Evolutionary conservation across 2,888 invertebrate genomes (phyloP), one percentile per base, ranked within the genome.

Genomic region (Ophion ventricosus): DNA sequence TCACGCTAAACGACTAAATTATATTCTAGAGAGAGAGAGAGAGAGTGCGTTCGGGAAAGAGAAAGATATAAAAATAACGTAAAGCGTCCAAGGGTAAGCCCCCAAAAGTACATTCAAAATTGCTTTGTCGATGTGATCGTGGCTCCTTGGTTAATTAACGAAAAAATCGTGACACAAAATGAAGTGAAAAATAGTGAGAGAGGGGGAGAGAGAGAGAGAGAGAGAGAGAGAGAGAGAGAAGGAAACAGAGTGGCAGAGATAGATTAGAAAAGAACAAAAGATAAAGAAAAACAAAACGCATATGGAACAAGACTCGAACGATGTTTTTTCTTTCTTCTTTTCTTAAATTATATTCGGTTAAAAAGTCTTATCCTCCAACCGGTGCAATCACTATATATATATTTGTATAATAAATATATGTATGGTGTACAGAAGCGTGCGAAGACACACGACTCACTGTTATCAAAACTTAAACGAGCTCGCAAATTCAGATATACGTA

Each of bases 61-160:
- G 85, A 85, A 87, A 86, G 70, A 61, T 23, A 67, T 43, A 76
- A 20, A 67, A 35, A 75, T 57, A 75, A 75, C 70, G 26, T 23
- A 80, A 29, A 82, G 72, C 83, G 87, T 85, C 74, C 64, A 64
- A 56, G 66, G 35, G 57, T 56, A 63, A 61, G 86, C 82, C 87
- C 84, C 85, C 86, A 86, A 87, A 88, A 88, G 85, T 87, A 87
- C 88, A 88, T 88, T 87, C 86, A 86, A 88, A 74, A 88, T 86
- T 88, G 87, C 88, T 90, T 88, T 88, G 86, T 89, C 88, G 86
- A 90, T 91, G 90, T 90, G 90, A 90, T 91, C 88, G 88, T 88
- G 88, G 85, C 89, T 89, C 87, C 89, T 85, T 83, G 72, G 75
- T 56, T 64, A 72, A 59, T 76, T 64, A 57, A 72, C 25, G 25